Percentiles rank a stretch among this genome's conserved stretches.
These are phyloP conservation scores for Heteromurus nitidus DNA, from an alignment of 2,888 invertebrate genomes.

Conservation along the genomic window DNA sequence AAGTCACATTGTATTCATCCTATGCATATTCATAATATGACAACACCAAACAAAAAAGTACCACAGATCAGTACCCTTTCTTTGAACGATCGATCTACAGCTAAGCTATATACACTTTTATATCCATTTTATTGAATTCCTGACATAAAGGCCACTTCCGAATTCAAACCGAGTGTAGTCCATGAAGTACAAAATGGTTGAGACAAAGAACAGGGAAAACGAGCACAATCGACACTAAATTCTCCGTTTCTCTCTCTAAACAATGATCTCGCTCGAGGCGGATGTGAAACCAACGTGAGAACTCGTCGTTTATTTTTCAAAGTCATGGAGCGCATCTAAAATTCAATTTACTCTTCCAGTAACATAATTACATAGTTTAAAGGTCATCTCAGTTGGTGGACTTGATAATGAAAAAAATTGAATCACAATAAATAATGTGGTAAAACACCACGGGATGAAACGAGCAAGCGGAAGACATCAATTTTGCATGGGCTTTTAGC, in stretches of 20 bases:
- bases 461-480: conserved; percentile 50
- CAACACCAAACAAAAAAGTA: no score
- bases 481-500: conserved; percentile 46
- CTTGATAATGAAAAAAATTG: neutral
- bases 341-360: conserved; percentile 52
- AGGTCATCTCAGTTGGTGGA: conserved; percentile 18
- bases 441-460: conserved; percentile 21
- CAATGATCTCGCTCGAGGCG: neutral
- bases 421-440: conserved; percentile 10
- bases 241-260: neutral
- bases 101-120: no score
- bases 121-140: no score
- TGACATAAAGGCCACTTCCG: no score
- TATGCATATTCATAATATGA: no score
- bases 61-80: no score
- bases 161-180: no score
- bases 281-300: conserved; percentile 45
- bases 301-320: conserved; percentile 23
- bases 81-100: no score
- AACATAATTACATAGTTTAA: conserved; percentile 43
- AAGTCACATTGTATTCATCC: no score
- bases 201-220: no score
- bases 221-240: neutral
- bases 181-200: no score
- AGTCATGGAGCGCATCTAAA: conserved; percentile 16